Percentiles rank a stretch among this genome's conserved stretches.
Conservation (phyloP, 2,113 vertebrate species). For the Salvelinus alpinus region DNA sequence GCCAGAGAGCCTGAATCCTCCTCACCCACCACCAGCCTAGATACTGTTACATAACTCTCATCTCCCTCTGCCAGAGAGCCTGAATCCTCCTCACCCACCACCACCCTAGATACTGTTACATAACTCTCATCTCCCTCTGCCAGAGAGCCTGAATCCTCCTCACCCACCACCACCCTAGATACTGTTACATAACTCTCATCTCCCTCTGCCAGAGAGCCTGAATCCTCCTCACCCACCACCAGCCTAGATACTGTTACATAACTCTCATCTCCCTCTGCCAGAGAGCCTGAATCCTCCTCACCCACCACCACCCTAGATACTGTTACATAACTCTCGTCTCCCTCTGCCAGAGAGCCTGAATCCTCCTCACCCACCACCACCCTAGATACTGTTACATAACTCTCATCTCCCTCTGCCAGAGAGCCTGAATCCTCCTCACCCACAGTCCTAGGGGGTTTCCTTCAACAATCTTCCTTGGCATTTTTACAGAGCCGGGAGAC, state of each 20-base stretch:
- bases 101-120: not conserved
- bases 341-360: not conserved
- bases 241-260: not conserved
- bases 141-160: conserved; percentile 2
- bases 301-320: not conserved
- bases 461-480: conserved; percentile 52
- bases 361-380: conserved; percentile 2
- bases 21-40: not conserved
- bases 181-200: not conserved
- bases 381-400: conserved; percentile 1
- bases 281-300: conserved; percentile 4
- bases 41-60: not conserved
- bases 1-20: conserved; percentile 3
- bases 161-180: not conserved
- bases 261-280: not conserved
- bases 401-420: not conserved
- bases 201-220: not conserved
- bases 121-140: not conserved
- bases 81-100: conserved; percentile 3
- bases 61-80: not conserved
- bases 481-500: conserved; percentile 60
- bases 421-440: conserved; percentile 34
- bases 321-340: not conserved
- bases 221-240: conserved; percentile 2
- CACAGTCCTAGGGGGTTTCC: conserved; percentile 22